Evolutionary conservation across 2,797 vertebrate genomes (phyloP).

Genomic region (Sphaeramia orbicularis): DNA sequence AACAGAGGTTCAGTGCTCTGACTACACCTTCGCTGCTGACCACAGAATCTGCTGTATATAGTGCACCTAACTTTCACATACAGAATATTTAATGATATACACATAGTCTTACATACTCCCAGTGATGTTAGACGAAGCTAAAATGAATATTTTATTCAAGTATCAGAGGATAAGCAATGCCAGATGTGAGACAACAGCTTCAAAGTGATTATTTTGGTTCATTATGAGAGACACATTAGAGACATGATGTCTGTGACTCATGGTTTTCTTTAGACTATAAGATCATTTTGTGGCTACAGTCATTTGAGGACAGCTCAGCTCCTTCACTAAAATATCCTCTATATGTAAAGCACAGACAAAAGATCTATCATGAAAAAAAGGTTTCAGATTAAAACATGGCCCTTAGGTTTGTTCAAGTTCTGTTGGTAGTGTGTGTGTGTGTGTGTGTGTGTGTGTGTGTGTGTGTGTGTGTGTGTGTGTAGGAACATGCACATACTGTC

Average conservation of each 20-base stretch:
- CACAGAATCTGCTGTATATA: not conserved
- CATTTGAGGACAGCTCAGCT: constrained; percentile 24
- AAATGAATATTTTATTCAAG: constrained; percentile 35
- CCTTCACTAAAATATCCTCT: not conserved
- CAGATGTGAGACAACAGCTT: constrained; percentile 56
- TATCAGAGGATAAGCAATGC: constrained; percentile 39
- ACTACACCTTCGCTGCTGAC: not conserved
- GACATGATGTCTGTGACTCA: not conserved
- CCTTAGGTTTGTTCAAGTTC: not conserved
- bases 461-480: not conserved
- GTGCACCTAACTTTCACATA: too few species aligned
- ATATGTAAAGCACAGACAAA: constrained; percentile 1
- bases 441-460: constrained; percentile 1
- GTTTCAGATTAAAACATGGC: constrained; percentile 1
- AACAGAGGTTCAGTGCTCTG: not conserved
- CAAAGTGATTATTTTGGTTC: constrained; percentile 53
- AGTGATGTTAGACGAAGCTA: constrained; percentile 15
- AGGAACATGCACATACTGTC: not conserved
- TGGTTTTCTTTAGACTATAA: constrained; percentile 19
- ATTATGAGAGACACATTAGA: constrained; percentile 50
- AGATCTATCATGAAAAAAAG: too few species aligned
- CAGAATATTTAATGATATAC: constrained; percentile 1
- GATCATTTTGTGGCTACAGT: constrained; percentile 20
- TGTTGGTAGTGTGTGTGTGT: not conserved
- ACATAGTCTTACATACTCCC: not conserved